A percentile compares a stretch with the other conserved stretches of the same genome.
Conservation (phyloP, 2,888 invertebrate species). For the Drosophila leonis region DNA sequence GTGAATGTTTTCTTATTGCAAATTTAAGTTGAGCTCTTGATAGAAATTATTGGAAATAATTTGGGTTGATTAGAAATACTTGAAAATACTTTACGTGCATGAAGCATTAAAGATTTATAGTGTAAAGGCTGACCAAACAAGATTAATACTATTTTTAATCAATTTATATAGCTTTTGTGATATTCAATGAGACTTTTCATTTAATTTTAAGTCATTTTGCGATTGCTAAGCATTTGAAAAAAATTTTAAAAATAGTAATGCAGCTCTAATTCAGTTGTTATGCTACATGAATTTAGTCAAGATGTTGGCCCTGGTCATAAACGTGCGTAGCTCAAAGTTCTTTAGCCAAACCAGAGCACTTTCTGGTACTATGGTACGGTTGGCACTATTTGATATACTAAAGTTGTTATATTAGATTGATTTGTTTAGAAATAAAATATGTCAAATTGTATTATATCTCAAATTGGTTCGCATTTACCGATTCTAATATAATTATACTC, state of each 20-base stretch:
- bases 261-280: too few species aligned
- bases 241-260: not conserved
- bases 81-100: not conserved
- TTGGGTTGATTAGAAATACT: not conserved
- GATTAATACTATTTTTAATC: not conserved
- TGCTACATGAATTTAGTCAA: too few species aligned
- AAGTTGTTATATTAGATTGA: not conserved
- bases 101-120: not conserved
- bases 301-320: too few species aligned
- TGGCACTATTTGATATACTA: too few species aligned
- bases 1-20: not conserved
- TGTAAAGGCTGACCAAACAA: not conserved
- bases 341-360: too few species aligned
- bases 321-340: too few species aligned
- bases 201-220: not conserved
- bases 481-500: not conserved
- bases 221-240: too few species aligned
- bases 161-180: not conserved
- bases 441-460: not conserved
- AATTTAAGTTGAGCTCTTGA: not conserved
- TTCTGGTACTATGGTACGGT: too few species aligned
- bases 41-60: not conserved
- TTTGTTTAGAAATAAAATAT: not conserved
- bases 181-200: not conserved
- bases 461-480: not conserved